These are phyloP conservation scores for Drosophila bocki DNA, from an alignment of 1,140 invertebrate species.

Conservation along the genomic window DNA sequence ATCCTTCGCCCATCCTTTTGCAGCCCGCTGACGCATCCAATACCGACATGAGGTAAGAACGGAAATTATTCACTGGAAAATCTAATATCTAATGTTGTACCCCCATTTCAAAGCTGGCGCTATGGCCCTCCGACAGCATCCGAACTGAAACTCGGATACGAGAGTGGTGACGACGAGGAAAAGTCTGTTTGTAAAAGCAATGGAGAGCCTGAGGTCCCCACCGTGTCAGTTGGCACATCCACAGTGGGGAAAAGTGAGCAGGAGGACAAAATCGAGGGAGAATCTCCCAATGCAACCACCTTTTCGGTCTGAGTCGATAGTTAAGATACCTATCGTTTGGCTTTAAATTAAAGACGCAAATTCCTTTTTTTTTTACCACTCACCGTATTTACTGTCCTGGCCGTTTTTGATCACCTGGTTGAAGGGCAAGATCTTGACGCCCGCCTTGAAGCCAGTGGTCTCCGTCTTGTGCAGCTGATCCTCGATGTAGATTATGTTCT, in stretches of 20 bases:
- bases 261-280: neutral
- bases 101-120: constrained; percentile 15
- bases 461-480: constrained; percentile 92
- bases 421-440: constrained; percentile 89
- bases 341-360: constrained; percentile 12
- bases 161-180: neutral
- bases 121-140: constrained; percentile 1
- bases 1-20: constrained; percentile 6
- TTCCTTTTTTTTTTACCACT: constrained; percentile 8
- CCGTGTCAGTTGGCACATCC: constrained; percentile 9
- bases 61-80: neutral
- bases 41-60: constrained; percentile 7
- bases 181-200: no score
- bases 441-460: constrained; percentile 88
- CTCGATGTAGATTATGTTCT: constrained; percentile 95
- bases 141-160: neutral
- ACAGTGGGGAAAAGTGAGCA: neutral
- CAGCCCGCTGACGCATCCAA: constrained; percentile 21
- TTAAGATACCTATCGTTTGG: neutral
- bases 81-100: neutral
- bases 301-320: neutral
- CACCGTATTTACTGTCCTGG: constrained; percentile 82
- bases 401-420: constrained; percentile 86
- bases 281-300: neutral
- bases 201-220: neutral